A percentile compares a stretch with the other conserved stretches of the same genome.
These are phyloP conservation scores for Trichacis sp. DNA, from an alignment of 2,888 invertebrate genomes.

Conservation along the genomic window DNA sequence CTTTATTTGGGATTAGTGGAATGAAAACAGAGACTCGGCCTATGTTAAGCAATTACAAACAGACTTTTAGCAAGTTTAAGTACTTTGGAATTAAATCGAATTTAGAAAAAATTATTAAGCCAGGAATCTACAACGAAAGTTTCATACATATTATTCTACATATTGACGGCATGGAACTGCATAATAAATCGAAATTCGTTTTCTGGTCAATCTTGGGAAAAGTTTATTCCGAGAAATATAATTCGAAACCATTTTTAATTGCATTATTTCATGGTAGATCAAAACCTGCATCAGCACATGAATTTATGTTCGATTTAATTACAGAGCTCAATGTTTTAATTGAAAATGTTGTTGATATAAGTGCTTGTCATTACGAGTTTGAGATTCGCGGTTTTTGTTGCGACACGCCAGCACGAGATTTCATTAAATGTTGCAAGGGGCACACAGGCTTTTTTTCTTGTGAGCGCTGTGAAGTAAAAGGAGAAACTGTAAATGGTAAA, in stretches of 20 bases:
- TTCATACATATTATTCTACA: background rate
- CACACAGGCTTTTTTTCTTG: conserved; percentile 26
- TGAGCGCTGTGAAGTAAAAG: conserved; percentile 26
- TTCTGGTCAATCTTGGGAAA: conserved; percentile 1
- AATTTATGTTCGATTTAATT: conserved; percentile 29
- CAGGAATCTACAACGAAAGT: background rate
- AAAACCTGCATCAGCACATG: conserved; percentile 18
- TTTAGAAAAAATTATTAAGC: background rate
- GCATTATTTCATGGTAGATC: conserved; percentile 24
- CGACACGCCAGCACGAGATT: conserved; percentile 34
- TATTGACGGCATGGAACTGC: background rate
- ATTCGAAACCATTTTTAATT: conserved; percentile 22
- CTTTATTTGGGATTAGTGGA: background rate
- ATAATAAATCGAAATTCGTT: background rate
- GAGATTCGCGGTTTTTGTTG: conserved; percentile 15
- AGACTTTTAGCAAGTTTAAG: background rate
- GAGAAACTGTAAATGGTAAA: conserved; percentile 13
- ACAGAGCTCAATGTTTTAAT: conserved; percentile 19
- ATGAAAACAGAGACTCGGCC: background rate
- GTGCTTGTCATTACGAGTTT: conserved; percentile 17
- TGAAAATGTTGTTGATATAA: conserved; percentile 18
- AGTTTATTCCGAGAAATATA: conserved; percentile 8
- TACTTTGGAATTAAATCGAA: background rate
- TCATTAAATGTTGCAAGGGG: conserved; percentile 31
- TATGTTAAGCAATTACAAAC: background rate